Base-by-base conservation (phyloP, 2,888 invertebrate genomes). In the Heliconius charithonia region DNA sequence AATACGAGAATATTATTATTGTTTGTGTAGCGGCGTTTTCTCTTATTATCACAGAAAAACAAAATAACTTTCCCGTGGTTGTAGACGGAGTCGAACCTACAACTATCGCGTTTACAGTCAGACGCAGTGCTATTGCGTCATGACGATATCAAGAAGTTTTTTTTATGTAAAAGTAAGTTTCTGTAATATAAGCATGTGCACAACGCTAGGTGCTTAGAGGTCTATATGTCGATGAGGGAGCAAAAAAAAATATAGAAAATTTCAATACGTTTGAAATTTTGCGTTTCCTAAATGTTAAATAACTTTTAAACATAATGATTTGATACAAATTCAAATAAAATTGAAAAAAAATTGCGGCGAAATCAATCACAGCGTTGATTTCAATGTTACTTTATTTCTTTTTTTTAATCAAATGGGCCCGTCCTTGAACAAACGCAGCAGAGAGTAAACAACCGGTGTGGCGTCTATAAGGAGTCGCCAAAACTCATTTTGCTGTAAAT, bases 381-480 rank as follows among this genome's bases (percentile, higher is more conserved):
- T 4, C 13, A 63, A 51, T 78, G 19, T 62, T 22, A 19, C 16
- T 73, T 75, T 75, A 78, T 81, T 75, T 45, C 37, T 4, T 37
- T 37, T 37, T 32, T 37, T 37, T 37, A 10, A 37, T 32, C 67
- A 41, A 69, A 45, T 69, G 25, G 56, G 3, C 67, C 25, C 81
- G 84, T 83, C 86, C 86, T 85, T 88, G 84, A 81, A 75, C 79
- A 85, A 85, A 85, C 81, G 72, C 85, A 87, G 56, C 82, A 83
- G 85, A 85, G 85, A 83, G 83, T 85, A 83, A 86, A 85, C 82
- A 82, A 82, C 83, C 77, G 79, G 83, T 83, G 85, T 82, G 83
- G 83, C 81, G 82, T 81, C 80, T 81, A 83, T 81, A 78, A 84
- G 77, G 83, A 76, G 75, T 77, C 71, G 78, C 80, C 80, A 82